Evolutionary conservation across 2,888 invertebrate genomes (phyloP), one percentile per base, ranked within the genome.

Genomic region (Acronicta alni): DNA sequence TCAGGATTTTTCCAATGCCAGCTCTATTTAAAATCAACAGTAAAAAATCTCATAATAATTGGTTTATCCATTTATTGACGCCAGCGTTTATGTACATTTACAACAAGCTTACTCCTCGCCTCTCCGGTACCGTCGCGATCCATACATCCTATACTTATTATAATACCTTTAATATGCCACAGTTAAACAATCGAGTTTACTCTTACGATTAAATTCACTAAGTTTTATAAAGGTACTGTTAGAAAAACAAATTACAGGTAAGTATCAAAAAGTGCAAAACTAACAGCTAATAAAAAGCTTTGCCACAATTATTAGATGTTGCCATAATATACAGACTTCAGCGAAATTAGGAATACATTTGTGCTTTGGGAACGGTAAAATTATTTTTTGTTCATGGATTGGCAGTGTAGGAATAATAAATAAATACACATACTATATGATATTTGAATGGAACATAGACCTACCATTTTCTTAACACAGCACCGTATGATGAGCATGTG

Each of bases 11-110:
- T 23, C 23, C 6, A 23, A 30, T 30, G 10, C 7, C 30, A 32
- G 2, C 7, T 6, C 2, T 14, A 12, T 18, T 41, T 15, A 12
- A 16, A 32, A 58, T 52, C 30, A 68, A 63, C 26, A 75, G 62
- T 67, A 53, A 75, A 77, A 77, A n/a, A 54, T 9, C 41, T 51
- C 8, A 41, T 35, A 53, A 39, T 57, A 57, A 66, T 81, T 85
- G 82, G 84, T 70, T 80, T 79, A 84, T 83, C 82, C 71, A 77
- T 89, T 88, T 89, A 89, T 88, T 89, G 86, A 88, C 87, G 78
- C 81, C 84, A 85, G 89, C 88, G 76, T 63, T 48, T 87, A 88
- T 88, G 75, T 89, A 87, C 85, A 86, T 57, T 63, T 78, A 80
- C 80, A 83, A 85, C 83, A 85, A 86, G 85, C 84, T 80, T 77